Evolutionary conservation across 2,888 invertebrate genomes (phyloP), one percentile per base, ranked within the genome.

Genomic region (Hirtodrosophila confusa): DNA sequence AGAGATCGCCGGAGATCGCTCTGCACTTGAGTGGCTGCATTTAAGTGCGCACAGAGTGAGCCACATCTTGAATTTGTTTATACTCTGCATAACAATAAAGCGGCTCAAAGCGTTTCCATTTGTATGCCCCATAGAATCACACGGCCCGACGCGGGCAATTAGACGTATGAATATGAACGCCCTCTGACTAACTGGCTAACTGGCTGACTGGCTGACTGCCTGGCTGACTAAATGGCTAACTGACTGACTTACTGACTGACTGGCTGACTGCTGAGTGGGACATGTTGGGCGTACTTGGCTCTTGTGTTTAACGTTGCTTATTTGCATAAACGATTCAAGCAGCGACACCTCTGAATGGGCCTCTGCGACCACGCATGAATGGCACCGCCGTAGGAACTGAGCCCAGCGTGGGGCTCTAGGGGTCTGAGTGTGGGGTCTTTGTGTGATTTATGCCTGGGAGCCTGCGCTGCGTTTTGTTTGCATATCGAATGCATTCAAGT

Each of bases 381-480:
- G 84, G 43, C 55, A 58, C 39, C 36, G 54, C 53, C 58, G 53
- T 50, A 37, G 27, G 45, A 47, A 40, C 29, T 17, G 36, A 17
- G n/a, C 37, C 8, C 33, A 45, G 50, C 40, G 54, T 53, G 70
- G 45, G 35, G 53, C 17, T 48, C 39, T 9, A 6, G 31, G 23
- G 11, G 29, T 3, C 54, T n/a, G 55, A 58, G 36, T 72, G 78
- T 72, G 78, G 50, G 66, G 70, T 71, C 77, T 40, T 44, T 41
- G 68, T 60, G 49, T 64, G 88, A 82, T 80, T 88, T 88, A 88
- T 83, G 87, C 82, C 70, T 88, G 82, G 87, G 87, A 83, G 84
- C 64, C 57, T 55, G 53, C 36, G 39, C 44, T 53, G 33, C 51
- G 47, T 69, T 49, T 65, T 60, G 61, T 65, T 83, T 63, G 67